Percentiles rank a stretch among this genome's conserved stretches.
phyloP scores from a whole-genome alignment of 2,888 invertebrate genomes.

The Lymantria monacha region DNA sequence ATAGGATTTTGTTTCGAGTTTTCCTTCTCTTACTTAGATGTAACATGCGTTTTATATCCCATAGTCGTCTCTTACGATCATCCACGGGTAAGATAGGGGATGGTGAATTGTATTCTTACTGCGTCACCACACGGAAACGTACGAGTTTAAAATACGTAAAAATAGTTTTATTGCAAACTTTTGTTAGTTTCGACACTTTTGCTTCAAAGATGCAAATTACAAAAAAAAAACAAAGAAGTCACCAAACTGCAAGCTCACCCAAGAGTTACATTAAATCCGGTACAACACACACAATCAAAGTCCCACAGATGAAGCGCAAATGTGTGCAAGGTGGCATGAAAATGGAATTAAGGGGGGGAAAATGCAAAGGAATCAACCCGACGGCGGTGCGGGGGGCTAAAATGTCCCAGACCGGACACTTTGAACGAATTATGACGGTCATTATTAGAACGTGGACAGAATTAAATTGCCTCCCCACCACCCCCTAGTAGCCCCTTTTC shows the following conservation, averaged over 20 bases:
- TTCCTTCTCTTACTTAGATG: too few species aligned
- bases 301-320: slow-evolving; percentile 59
- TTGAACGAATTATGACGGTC: slow-evolving; percentile 85
- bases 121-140: too few species aligned
- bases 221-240: too few species aligned
- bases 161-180: too few species aligned
- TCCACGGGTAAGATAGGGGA: too few species aligned
- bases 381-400: slow-evolving; percentile 58
- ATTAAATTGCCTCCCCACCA: slow-evolving; percentile 81
- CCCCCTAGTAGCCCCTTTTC: slow-evolving; percentile 35
- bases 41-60: too few species aligned
- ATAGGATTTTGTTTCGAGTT: too few species aligned
- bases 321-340: slow-evolving; percentile 80
- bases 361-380: slow-evolving; percentile 79
- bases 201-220: too few species aligned
- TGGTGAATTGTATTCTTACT: too few species aligned
- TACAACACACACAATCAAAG: slow-evolving; percentile 41
- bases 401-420: slow-evolving; percentile 83
- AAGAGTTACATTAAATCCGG: slow-evolving; percentile 16
- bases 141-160: too few species aligned
- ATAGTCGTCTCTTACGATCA: too few species aligned
- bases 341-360: slow-evolving; percentile 78
- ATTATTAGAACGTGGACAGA: slow-evolving; percentile 85
- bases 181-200: too few species aligned
- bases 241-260: slow-evolving; percentile 3